Percentiles rank a stretch among this genome's conserved stretches.
Evolutionary conservation across 2,797 vertebrate species (phyloP).

Genomic region (Smutsia gigantea): DNA sequence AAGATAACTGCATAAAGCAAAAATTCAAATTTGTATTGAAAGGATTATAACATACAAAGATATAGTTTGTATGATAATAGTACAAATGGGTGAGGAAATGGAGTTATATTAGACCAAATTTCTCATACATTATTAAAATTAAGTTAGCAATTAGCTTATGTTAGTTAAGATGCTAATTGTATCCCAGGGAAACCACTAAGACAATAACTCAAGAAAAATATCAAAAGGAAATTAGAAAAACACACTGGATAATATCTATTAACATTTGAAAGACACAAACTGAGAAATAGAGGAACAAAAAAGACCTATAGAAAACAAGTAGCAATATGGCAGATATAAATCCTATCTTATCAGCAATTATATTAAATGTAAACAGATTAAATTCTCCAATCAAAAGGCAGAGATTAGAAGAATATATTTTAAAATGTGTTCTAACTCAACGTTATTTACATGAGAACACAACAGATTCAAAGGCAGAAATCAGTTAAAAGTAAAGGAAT

Average conservation of each 20-base stretch:
- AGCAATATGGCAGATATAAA: neutral
- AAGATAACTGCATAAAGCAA: neutral
- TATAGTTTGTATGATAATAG: neutral
- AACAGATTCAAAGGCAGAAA: neutral
- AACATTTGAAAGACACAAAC: neutral
- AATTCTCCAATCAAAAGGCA: neutral
- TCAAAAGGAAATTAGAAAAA: neutral
- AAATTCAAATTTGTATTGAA: neutral
- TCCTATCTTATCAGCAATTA: neutral
- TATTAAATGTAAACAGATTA: neutral
- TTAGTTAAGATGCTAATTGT: neutral
- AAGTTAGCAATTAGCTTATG: neutral
- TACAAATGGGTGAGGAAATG: neutral
- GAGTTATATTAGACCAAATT: neutral
- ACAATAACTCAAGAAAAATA: neutral
- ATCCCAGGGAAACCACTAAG: neutral
- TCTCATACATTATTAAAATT: neutral
- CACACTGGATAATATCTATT: neutral
- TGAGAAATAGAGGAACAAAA: neutral
- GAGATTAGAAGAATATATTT: neutral
- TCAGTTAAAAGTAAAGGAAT: neutral
- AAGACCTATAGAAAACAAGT: neutral
- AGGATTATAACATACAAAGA: neutral
- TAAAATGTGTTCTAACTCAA: neutral
- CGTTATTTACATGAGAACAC: neutral